Evolutionary conservation across 2,797 vertebrate species (phyloP), one percentile per base, ranked within the genome.

Genomic region (Crocodylus rhombifer): DNA sequence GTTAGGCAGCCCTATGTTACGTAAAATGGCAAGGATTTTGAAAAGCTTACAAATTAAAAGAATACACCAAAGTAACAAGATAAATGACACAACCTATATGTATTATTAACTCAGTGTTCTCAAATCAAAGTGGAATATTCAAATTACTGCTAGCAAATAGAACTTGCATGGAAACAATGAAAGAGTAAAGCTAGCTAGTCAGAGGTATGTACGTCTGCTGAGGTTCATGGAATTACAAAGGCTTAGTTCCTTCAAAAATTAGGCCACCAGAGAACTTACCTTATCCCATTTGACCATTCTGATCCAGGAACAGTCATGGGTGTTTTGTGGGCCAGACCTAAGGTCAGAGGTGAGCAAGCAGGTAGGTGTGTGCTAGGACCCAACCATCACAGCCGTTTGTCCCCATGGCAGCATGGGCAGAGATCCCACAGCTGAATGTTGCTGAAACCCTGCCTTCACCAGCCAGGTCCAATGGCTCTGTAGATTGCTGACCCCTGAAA

Each of bases 61-160:
- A 77, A 17, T 30, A 26, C 1, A 28, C 6, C 82, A 23, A 87
- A 85, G 56, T 36, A 80, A 10, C 57, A 80, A 67, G 36, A 85
- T 2, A 75, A 42, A 86, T 88, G 2, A 4, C 23, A 9, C 17
- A 80, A 13, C 14, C 6, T 26, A 62, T 14, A 80, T 81, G 11
- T 28, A 55, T 77, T 67, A 5, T 36, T 79, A 91, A 87, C 5
- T n/a, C 10, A 79, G 5, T 5, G 69, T 80, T 80, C 91, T 74
- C 79, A 71, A 2, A 88, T 25, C 42, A 90, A 14, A 30, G 58
- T 90, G 55, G 87, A 92, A 95, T 90, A 77, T 65, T 58, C 9
- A 60, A 90, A 80, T 5, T 86, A 14, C 63, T 4, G 12, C 84
- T 82, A 77, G 18, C 20, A 1, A 1, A 67, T 6, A 2, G 4